These are phyloP conservation scores for Dicaeum eximium DNA, from an alignment of 2,113 vertebrate species.

Conservation along the genomic window DNA sequence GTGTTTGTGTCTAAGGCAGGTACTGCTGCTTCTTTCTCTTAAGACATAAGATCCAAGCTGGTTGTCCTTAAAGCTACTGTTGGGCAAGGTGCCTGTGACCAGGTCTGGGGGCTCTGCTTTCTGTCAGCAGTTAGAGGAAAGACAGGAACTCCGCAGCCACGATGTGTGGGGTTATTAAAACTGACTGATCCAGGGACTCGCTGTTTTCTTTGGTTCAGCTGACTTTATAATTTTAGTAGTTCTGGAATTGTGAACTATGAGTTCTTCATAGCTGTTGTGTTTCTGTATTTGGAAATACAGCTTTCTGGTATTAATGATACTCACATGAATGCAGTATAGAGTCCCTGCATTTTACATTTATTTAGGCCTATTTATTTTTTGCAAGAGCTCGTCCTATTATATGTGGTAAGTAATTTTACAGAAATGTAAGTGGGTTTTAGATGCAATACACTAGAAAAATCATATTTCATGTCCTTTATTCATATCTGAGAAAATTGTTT, in stretches of 20 bases:
- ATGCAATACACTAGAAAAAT: neutral
- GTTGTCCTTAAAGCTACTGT: neutral
- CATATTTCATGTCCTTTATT: neutral
- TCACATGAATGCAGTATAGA: neutral
- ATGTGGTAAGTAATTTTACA: neutral
- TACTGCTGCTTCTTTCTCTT: neutral
- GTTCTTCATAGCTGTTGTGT: neutral
- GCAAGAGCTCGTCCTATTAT: neutral
- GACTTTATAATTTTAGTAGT: neutral
- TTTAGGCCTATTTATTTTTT: neutral
- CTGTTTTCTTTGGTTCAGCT: neutral
- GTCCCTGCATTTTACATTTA: neutral
- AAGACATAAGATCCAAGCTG: neutral
- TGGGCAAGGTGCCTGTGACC: neutral
- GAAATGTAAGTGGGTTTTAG: neutral
- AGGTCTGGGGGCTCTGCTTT: neutral
- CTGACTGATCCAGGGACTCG: neutral
- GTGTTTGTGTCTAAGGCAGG: too few species aligned
- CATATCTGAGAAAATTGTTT: neutral
- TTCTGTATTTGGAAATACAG: neutral
- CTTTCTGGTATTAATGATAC: neutral
- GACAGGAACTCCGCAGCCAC: neutral
- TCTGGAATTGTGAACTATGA: accelerated
- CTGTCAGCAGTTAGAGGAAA: neutral
- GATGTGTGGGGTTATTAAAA: neutral